Base-by-base conservation (phyloP, 1,140 invertebrate species). In the Euschistus heros region DNA sequence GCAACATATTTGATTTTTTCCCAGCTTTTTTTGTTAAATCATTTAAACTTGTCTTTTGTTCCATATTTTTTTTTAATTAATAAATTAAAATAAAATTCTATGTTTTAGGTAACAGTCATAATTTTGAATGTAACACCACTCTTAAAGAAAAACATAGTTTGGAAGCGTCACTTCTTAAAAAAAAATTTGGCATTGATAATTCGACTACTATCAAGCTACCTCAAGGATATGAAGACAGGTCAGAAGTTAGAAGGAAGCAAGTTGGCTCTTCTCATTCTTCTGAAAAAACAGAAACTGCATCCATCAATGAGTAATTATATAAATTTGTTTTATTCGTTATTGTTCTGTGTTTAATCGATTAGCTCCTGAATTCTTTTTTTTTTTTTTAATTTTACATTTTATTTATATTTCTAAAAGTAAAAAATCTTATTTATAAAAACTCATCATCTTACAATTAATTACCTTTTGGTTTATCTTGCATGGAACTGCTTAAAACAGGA, bases 261-360 rank as follows among this genome's bases (percentile, higher is more conserved):
- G 81, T 91, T 17, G 93, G 93, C 8, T 92, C 90, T 67, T 85
- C 86, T 63, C 85, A 90, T 75, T 84, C 89, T 65, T 80, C 86
- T 66, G 88, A 86, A 69, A 94, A 94, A 74, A 93, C 89, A 0
- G 80, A 88, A 74, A 80, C 82, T 63, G 86, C 88, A 65, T 63
- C 62, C 22, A 6, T 52, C 26, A 18, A 27, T 63, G 62, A 18
- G 42, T 50, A 26, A 50, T 5, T 22, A 1, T 6, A 22, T 33
- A 15, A 27, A 33, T 60, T 15, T 22, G 47, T 33, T 70, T 54
- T 54, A 1, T 22, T 54, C 8, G 55, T 75, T 70, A 66, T 74
- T 93, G 90, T 54, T 8, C n/a, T 15, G 5, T 22, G 17, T 18
- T 22, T 13, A 46, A n/a, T n/a, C n/a, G n/a, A 46, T 13, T n/a